Percentiles rank a stretch among this genome's conserved stretches.
Conservation (phyloP, 1,140 invertebrate species). For the Himalopsyche phryganea region DNA sequence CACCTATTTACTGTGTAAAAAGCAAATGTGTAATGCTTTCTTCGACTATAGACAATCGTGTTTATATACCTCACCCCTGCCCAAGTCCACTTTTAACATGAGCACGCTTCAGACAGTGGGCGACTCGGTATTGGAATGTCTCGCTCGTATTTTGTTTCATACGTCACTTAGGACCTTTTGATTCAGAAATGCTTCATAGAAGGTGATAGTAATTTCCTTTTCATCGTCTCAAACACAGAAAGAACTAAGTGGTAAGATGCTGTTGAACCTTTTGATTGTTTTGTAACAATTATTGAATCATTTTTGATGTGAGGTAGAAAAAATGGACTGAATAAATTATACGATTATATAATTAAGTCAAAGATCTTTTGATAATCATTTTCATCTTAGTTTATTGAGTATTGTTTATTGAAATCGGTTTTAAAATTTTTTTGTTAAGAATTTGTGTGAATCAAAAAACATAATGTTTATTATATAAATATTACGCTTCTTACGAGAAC, state of each 20-base stretch:
- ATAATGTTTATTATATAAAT: too few relatives aligned
- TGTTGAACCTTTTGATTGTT: background rate
- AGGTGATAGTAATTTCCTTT: slow-evolving; percentile 4
- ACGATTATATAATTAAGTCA: too few relatives aligned
- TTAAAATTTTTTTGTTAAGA: too few relatives aligned
- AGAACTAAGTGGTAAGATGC: background rate
- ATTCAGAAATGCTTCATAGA: background rate
- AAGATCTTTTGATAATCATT: too few relatives aligned
- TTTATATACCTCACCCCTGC: slow-evolving; percentile 33
- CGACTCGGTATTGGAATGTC: background rate
- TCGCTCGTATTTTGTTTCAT: slow-evolving; percentile 7
- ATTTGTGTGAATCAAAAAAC: too few relatives aligned
- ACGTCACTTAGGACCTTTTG: slow-evolving; percentile 21
- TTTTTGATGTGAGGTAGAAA: too few relatives aligned
- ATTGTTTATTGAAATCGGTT: too few relatives aligned
- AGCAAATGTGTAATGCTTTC: slow-evolving; percentile 34
- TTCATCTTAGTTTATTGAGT: too few relatives aligned
- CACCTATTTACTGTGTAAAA: slow-evolving; percentile 21
- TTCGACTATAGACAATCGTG: slow-evolving; percentile 14
- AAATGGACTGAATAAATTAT: too few relatives aligned
- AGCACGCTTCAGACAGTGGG: background rate
- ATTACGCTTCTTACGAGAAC: too few relatives aligned
- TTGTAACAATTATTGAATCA: too few relatives aligned
- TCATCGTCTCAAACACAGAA: background rate
- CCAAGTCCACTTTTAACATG: slow-evolving; percentile 41